phyloP scores from a whole-genome alignment of 2,888 invertebrate genomes.

The Spodoptera exigua region DNA sequence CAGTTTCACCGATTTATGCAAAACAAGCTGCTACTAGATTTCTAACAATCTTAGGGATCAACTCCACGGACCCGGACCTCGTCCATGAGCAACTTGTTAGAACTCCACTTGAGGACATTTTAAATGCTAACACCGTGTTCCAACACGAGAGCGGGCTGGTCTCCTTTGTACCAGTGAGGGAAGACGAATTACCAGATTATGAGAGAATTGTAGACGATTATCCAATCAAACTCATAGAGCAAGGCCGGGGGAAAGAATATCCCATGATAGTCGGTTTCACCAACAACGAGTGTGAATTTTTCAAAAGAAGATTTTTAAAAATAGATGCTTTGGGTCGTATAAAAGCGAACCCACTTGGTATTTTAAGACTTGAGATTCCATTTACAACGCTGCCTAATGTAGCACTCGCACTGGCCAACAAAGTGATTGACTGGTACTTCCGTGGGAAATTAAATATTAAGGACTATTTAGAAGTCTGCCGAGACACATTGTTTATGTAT shows the following conservation, averaged over 20 bases:
- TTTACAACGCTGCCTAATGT: constrained; percentile 42
- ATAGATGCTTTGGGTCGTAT: constrained; percentile 38
- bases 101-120: constrained; percentile 63
- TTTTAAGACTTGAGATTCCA: constrained; percentile 48
- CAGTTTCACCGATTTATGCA: constrained; percentile 56
- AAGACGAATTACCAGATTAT: constrained; percentile 49
- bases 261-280: constrained; percentile 61
- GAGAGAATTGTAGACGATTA: constrained; percentile 61
- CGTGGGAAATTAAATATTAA: constrained; percentile 45
- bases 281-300: constrained; percentile 49
- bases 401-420: constrained; percentile 40
- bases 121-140: constrained; percentile 54
- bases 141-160: constrained; percentile 51
- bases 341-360: constrained; percentile 61
- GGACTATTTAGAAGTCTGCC: constrained; percentile 38
- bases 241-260: constrained; percentile 59
- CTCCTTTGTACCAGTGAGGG: constrained; percentile 61
- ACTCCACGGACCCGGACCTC: constrained; percentile 56
- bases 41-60: constrained; percentile 76
- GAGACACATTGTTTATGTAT: constrained; percentile 56
- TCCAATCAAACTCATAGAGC: constrained; percentile 58
- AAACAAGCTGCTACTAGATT: constrained; percentile 48
- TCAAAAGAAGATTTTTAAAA: constrained; percentile 28
- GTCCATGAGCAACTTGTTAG: constrained; percentile 55
- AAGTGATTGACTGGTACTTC: constrained; percentile 53